Evolutionary conservation across 2,888 invertebrate species (phyloP).

Genomic region (Temnothorax rugatulus): DNA sequence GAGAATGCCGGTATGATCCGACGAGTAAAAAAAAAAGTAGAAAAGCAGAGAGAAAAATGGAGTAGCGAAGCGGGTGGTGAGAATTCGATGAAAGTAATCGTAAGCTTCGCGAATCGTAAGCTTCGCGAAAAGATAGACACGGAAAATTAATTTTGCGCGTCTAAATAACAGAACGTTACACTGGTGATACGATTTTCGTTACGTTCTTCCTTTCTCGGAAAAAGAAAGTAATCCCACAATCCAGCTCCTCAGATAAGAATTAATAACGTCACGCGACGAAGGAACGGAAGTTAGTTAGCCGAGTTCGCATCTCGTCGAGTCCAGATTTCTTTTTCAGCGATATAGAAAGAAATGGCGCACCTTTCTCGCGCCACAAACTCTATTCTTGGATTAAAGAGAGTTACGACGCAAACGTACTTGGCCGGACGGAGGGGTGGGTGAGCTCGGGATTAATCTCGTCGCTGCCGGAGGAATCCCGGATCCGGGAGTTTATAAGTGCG

Average conservation of each 20-base stretch:
- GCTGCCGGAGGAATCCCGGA: conserved; percentile 56
- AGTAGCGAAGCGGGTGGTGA: background rate
- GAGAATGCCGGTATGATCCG: conserved; percentile 13
- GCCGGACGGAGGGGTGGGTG: conserved; percentile 51
- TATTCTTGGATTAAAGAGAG: conserved; percentile 62
- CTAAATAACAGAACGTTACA: background rate
- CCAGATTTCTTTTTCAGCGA: background rate
- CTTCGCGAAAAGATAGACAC: background rate
- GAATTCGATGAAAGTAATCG: conserved; percentile 10
- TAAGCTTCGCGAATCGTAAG: conserved; percentile 6
- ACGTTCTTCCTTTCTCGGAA: background rate
- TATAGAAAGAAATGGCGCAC: conserved; percentile 12
- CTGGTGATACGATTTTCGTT: background rate
- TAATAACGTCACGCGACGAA: conserved; percentile 9
- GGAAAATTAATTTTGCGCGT: conserved; percentile 1
- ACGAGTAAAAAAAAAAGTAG: background rate
- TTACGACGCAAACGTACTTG: conserved; percentile 36
- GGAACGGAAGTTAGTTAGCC: conserved; percentile 3
- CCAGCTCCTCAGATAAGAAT: background rate
- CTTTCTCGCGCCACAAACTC: conserved; percentile 4
- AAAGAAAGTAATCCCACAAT: conserved; percentile 14
- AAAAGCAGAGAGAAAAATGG: conserved; percentile 32
- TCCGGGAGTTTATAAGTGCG: conserved; percentile 57
- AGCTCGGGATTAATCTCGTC: conserved; percentile 74
- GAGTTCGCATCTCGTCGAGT: background rate